Evolutionary conservation across 1,140 invertebrate genomes (phyloP), one percentile per base, ranked within the genome.

Genomic region (Lasioglossum albipes): DNA sequence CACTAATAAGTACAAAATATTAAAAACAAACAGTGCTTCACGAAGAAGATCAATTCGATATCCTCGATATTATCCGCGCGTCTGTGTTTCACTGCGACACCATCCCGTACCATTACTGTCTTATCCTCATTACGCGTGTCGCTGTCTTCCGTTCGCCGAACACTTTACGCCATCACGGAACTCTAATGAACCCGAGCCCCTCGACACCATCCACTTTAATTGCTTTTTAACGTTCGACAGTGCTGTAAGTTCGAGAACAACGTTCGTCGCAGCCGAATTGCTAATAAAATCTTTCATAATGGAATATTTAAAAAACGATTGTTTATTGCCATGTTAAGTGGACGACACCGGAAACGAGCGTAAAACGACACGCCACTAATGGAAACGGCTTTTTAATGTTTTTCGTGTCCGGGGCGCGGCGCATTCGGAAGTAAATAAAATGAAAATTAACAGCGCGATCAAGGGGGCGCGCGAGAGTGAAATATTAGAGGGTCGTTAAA

Each of bases 401-500:
- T 31, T 31, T 13, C 45, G 10, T 10, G 45, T 49, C 45, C 45
- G 45, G 2, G 45, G 13, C 22, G 13, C 7, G 10, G 7, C 57
- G 3, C 6, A 16, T 20, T 7, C 16, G 52, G 18, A 20, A 16
- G 52, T 54, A 54, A 54, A 54, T 54, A 54, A 54, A 54, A 16
- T 16, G 18, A 20, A 54, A 54, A 54, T 16, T 18, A 20, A 54
- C 16, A 54, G 52, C 4, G 5, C 13, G 52, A 49, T 49, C 45
- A 54, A 54, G 18, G 52, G 49, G 20, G 20, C 36, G 36, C 36
- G 2, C 36, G 27, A 12, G 61, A 16, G 13, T 31, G 61, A 31
- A 31, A 64, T n/a, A 64, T 64, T 64, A 64, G 13, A 12, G 22
- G 61, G 5, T 64, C 61, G 61, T 64, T 64, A 64, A 64, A 64